Base-by-base conservation (phyloP, 2,113 vertebrate species). In the Calyptomena viridis region DNA sequence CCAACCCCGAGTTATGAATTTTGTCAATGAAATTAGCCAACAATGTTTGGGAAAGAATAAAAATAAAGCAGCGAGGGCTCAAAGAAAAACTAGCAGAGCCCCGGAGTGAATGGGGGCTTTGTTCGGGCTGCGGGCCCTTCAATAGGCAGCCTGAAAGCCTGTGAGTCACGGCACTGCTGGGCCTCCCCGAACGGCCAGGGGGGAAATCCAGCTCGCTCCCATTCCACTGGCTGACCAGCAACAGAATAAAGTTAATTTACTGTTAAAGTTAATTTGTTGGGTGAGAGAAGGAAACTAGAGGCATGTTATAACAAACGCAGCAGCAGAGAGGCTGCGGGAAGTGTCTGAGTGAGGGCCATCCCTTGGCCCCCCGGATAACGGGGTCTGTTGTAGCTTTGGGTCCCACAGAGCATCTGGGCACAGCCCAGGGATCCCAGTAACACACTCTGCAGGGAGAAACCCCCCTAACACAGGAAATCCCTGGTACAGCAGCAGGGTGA, bases 21-120 rank as follows among this genome's bases (percentile, higher is more conserved):
- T 97, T 95, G 90, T 97, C 96, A 97, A 97, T 97, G 94, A 97
- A 97, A 97, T 97, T 97, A 97, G 81, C 88, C 86, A 91, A 72
- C 91, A 49, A 2, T 84, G 94, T 95, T 97, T 96, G 95, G 81
- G 94, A 96, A 95, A 96, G 91, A 95, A 92, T 90, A 90, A 91
- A 95, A 92, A 95, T 94, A 96, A 95, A 94, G 91, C 94, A 94
- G 78, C 0, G 58, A 81, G 63, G 82, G 81, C 95, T 96, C 84
- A 92, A 91, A 96, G 95, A 5, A 93, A 90, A 89, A 37, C 91
- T 39, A 69, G 82, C 81, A 40, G 93, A 89, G 94, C 30, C 37
- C 71, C 8, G 5, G 53, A 90, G 88, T 90, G 90, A 96, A 88
- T 75, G 89, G 82, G 71, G 87, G 94, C 96, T 95, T 94, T 97